Base-by-base conservation (phyloP, 2,113 vertebrate species). In the Apodemus sylvaticus region DNA sequence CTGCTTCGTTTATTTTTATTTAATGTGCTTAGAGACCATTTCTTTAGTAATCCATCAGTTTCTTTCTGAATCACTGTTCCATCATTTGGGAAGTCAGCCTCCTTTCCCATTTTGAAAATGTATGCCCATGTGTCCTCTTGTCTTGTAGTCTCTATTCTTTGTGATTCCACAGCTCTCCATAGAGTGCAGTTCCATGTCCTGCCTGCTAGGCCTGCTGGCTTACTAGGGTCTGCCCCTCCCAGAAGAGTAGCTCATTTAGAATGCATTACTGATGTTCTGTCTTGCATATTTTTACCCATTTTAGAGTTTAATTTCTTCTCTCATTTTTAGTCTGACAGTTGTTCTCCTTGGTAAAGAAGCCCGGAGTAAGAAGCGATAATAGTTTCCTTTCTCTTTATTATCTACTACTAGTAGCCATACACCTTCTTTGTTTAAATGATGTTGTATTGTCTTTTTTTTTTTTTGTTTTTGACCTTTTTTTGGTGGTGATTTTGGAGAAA, bases 131-230 rank as follows among this genome's bases (percentile, higher is more conserved):
- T 89, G 48, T 87, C 91, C 89, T 95, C 76, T 96, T 83, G 91
- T 98, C 97, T 96, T 97, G 86, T 95, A 76, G 93, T 86, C 64
- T 92, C 34, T 97, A 91, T 95, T 92, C 97, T 97, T 95, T 78
- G 85, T 90, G 91, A 94, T 68, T 90, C 22, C 89, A 93, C 48
- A 12, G 7, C 60, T 86, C 10, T 86, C 82, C 10, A 9, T 53
- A 81, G 89, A 86, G 66, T 82, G 48, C 36, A 64, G 10, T 82
- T 97, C 74, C 36, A 17, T 94, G 96, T 68, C 74, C 94, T 96
- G 45, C 58, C 90, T 88, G 22, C 10, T 39, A 42, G 58, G 36
- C 89, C 81, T 85, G 29, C 95, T 90, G 92, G 31, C 73, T 97
- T 97, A 81, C 77, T 94, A 86, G 90, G 60, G 82, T 95, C 86